These are phyloP conservation scores for Alouatta caraya DNA, from an alignment of 2,797 vertebrate genomes.

Conservation along the genomic window DNA sequence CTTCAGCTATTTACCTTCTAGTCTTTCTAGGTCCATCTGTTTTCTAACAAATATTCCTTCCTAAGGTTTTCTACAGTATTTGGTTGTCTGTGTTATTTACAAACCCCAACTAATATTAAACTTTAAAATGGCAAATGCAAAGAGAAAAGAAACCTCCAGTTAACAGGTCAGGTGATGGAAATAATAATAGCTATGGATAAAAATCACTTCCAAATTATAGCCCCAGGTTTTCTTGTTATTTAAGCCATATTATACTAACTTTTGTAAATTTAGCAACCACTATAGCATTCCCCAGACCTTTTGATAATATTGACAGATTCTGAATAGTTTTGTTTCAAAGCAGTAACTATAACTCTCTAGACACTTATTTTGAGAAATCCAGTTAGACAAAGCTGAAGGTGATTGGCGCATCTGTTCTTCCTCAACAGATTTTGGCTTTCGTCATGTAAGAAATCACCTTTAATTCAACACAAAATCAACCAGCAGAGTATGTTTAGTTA, in stretches of 20 bases:
- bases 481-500: neutral
- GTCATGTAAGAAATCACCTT: constrained; percentile 10
- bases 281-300: neutral
- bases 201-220: constrained; percentile 54
- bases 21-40: neutral
- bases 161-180: neutral
- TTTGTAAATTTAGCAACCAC: constrained; percentile 9
- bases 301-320: constrained; percentile 39
- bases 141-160: constrained; percentile 37
- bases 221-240: neutral
- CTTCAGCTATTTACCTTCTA: neutral
- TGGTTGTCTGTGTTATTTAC: constrained; percentile 18
- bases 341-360: neutral
- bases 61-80: neutral
- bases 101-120: constrained; percentile 34
- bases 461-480: neutral
- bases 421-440: neutral
- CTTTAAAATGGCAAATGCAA: constrained; percentile 45
- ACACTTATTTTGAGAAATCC: constrained; percentile 6
- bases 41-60: neutral
- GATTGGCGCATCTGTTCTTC: neutral
- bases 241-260: constrained; percentile 16
- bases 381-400: neutral
- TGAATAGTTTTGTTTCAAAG: neutral
- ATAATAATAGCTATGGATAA: constrained; percentile 35